Evolutionary conservation across 2,113 vertebrate genomes (phyloP).

Genomic region (Tenrec ecaudatus): DNA sequence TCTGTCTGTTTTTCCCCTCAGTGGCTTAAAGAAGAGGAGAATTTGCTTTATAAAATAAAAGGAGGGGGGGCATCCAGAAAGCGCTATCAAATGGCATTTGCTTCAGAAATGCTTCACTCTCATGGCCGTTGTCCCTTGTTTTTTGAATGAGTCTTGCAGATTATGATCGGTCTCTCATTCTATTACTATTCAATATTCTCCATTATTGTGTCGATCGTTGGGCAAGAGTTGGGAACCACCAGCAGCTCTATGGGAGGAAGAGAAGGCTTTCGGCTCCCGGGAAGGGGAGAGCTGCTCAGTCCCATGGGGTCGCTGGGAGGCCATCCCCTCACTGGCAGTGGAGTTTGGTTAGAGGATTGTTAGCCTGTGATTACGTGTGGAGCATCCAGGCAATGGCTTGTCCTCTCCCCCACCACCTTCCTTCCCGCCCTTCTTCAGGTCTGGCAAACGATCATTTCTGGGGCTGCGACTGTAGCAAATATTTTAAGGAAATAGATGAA

Average conservation of each 20-base stretch:
- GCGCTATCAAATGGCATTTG: not conserved
- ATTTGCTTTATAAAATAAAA: not conserved
- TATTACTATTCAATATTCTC: too few species aligned
- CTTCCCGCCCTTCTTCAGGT: conserved; percentile 52
- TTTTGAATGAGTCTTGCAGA: not conserved
- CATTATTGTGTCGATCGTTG: too few species aligned
- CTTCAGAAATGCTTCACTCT: not conserved
- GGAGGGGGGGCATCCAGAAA: not conserved
- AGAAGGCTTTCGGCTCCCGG: too few species aligned
- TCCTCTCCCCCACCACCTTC: not conserved
- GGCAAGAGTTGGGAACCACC: too few species aligned
- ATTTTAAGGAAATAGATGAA: conserved; percentile 71
- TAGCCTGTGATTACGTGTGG: conserved; percentile 38
- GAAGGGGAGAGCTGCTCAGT: too few species aligned
- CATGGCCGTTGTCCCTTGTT: not conserved
- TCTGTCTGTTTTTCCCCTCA: not conserved
- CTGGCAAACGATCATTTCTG: conserved; percentile 54
- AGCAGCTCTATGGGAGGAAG: too few species aligned
- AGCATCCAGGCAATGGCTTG: not conserved
- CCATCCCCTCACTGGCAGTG: too few species aligned
- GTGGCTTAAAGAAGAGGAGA: not conserved
- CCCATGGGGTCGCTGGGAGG: too few species aligned
- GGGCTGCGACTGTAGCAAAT: conserved; percentile 64
- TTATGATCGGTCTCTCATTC: conserved; percentile 1
- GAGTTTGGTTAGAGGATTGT: too few species aligned